Conservation (phyloP, 1,140 invertebrate species). For the Drosophila navojoa region DNA sequence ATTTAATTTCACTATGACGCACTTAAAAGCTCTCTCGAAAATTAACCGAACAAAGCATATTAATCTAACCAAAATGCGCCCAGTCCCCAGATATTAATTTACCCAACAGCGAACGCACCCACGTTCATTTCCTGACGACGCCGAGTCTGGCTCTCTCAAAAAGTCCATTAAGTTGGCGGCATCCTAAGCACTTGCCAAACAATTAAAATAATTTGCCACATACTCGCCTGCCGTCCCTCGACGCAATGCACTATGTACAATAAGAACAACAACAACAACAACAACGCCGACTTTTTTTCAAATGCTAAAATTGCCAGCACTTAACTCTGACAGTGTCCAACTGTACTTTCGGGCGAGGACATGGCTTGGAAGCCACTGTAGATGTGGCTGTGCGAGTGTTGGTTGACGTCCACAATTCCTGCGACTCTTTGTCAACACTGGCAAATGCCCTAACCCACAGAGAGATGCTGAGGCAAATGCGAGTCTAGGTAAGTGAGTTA, state of each 20-base stretch:
- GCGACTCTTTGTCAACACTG: slow-evolving; percentile 18
- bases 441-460: slow-evolving; percentile 16
- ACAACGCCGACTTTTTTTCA: slow-evolving; percentile 34
- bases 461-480: background rate
- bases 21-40: slow-evolving; percentile 64
- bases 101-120: slow-evolving; percentile 50
- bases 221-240: slow-evolving; percentile 59
- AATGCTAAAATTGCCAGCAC: slow-evolving; percentile 71
- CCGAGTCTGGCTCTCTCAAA: slow-evolving; percentile 23
- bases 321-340: slow-evolving; percentile 66
- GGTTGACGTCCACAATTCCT: slow-evolving; percentile 26
- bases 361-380: slow-evolving; percentile 42
- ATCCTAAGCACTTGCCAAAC: slow-evolving; percentile 78
- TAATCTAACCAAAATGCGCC: slow-evolving; percentile 69
- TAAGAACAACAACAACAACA: background rate
- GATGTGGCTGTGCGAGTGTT: slow-evolving; percentile 24
- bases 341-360: slow-evolving; percentile 57
- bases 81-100: slow-evolving; percentile 75
- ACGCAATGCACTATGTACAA: slow-evolving; percentile 56
- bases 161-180: slow-evolving; percentile 73
- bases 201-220: slow-evolving; percentile 81
- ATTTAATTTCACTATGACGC: slow-evolving; percentile 8
- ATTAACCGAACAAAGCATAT: slow-evolving; percentile 75
- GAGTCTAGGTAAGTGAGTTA: too few relatives aligned
- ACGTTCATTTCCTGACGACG: slow-evolving; percentile 20